Evolutionary conservation across 2,113 vertebrate genomes (phyloP), one percentile per base, ranked within the genome.

Genomic region (Rhinogobius similis): DNA sequence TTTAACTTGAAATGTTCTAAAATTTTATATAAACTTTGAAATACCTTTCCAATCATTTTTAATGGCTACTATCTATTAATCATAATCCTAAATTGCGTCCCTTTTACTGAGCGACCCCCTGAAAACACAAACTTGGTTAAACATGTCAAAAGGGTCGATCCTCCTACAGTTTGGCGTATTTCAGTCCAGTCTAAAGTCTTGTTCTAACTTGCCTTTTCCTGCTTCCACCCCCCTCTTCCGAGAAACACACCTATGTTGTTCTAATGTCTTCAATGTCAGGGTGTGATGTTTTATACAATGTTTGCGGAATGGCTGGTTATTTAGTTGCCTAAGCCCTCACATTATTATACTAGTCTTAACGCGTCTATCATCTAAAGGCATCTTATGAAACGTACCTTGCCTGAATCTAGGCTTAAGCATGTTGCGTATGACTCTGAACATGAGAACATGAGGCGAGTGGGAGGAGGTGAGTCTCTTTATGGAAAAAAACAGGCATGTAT

Each of bases 401-500:
- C 8, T 1, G 50, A 75, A 26, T 29, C 4, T 2, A 20, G 8
- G 26, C 20, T 29, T 5, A 18, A 20, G 48, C 55, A 5, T 64
- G 52, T 61, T 2, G 29, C 4, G 2, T 32, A 9, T 79, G 73
- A 78, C 38, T 68, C 38, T 53, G 18, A 14, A 14, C 39, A 29
- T 58, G 71, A 23, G 26, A 63, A 68, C 41, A 59, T 70, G 38
- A 72, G 53, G 20, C 5, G 41, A 20, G 52, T 68, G 74, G 55
- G 67, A 38, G 55, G 12, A 24, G 32, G 29, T 41, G 27, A 38
- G 36, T 66, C 29, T 10, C 23, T n/a, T 70, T 18, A 46, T 59
- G 39, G 24, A 62, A 50, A 58, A 80, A 77, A 61, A 13, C 8
- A 66, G 69, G 61, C 68, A 86, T 76, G 76, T 84, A 82, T 72